A percentile compares a stretch with the other conserved stretches of the same genome.
These are phyloP conservation scores for Amphiprion clarkii DNA, from an alignment of 2,797 vertebrate species.

Conservation along the genomic window DNA sequence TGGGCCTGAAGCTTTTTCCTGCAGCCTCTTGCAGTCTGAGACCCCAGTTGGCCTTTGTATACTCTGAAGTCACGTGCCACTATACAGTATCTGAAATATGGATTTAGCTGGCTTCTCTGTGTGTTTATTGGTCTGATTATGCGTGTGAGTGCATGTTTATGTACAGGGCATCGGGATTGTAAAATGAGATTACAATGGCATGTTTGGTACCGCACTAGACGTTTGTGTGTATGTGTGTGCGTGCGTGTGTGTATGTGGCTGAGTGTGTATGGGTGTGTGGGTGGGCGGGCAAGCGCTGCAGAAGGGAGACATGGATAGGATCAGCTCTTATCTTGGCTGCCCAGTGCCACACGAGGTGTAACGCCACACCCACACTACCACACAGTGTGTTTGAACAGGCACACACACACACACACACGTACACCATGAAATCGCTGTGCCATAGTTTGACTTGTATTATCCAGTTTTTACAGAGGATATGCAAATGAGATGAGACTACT, in stretches of 20 bases:
- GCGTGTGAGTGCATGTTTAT: constrained; percentile 58
- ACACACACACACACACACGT: constrained; percentile 59
- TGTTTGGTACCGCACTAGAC: constrained; percentile 51
- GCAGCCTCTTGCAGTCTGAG: constrained; percentile 16
- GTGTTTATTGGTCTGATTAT: constrained; percentile 50
- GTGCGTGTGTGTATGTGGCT: constrained; percentile 37
- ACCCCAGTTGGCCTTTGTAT: constrained; percentile 35
- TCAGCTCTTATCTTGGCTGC: constrained; percentile 88
- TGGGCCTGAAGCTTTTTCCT: constrained; percentile 28
- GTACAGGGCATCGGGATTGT: constrained; percentile 67
- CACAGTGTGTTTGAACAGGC: constrained; percentile 85
- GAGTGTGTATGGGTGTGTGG: constrained; percentile 62
- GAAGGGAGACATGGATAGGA: constrained; percentile 85
- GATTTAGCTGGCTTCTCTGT: constrained; percentile 56
- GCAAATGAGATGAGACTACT: constrained; percentile 65
- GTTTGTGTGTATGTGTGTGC: constrained; percentile 51
- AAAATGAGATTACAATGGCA: constrained; percentile 76
- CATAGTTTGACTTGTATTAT: constrained; percentile 81
- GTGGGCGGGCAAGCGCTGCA: constrained; percentile 74
- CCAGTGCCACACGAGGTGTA: constrained; percentile 89
- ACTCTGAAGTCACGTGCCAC: constrained; percentile 37
- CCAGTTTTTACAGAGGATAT: constrained; percentile 76
- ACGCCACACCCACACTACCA: constrained; percentile 87
- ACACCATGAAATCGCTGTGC: constrained; percentile 67
- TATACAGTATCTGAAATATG: constrained; percentile 50